These are phyloP conservation scores for Camponotus floridanus DNA, from an alignment of 1,140 invertebrate genomes.

Conservation along the genomic window DNA sequence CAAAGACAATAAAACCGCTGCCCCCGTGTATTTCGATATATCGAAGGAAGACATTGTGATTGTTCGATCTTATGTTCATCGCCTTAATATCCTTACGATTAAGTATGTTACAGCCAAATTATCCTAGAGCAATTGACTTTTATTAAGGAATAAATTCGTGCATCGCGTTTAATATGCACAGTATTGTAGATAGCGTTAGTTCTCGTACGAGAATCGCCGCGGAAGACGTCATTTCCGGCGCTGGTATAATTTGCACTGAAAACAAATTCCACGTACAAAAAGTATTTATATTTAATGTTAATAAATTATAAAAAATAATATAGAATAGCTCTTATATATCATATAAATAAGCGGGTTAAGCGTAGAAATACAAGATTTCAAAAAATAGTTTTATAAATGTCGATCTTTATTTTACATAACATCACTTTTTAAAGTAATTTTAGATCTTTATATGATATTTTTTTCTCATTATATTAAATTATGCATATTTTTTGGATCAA, in stretches of 20 bases:
- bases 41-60: constrained; percentile 78
- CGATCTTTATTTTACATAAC: background rate
- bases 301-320: background rate
- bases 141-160: constrained; percentile 83
- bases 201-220: constrained; percentile 77
- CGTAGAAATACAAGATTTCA: background rate
- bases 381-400: background rate
- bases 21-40: constrained; percentile 75
- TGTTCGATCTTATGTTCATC: constrained; percentile 74
- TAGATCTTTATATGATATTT: background rate
- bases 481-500: background rate
- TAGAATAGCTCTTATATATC: background rate
- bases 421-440: background rate
- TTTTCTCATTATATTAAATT: constrained; percentile 1
- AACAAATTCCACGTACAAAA: constrained; percentile 68
- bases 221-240: constrained; percentile 76
- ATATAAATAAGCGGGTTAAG: background rate
- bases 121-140: constrained; percentile 84
- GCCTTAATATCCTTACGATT: constrained; percentile 44
- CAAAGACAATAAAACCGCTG: constrained; percentile 75
- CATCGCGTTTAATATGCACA: constrained; percentile 79
- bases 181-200: constrained; percentile 75
- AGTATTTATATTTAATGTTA: too few relatives aligned
- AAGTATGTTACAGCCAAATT: constrained; percentile 77
- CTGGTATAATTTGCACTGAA: constrained; percentile 80